phyloP scores from a whole-genome alignment of 1,140 invertebrate genomes.

The Temnothorax longispinosus region DNA sequence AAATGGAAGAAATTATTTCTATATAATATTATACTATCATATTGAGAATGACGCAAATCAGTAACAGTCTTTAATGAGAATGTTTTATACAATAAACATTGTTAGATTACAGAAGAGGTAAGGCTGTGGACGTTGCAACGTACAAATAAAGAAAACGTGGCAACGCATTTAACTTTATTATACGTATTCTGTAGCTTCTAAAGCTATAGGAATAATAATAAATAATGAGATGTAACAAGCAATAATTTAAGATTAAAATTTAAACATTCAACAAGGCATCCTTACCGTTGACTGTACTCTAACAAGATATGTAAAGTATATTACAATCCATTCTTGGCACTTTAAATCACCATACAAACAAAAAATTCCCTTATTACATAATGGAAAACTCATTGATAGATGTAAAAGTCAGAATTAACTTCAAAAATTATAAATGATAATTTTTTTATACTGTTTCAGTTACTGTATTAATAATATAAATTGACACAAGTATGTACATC shows the following conservation, averaged over 20 bases:
- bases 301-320: constrained; percentile 22
- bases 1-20: constrained; percentile 13
- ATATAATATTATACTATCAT: constrained; percentile 29
- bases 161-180: background rate
- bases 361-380: background rate
- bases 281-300: constrained; percentile 28
- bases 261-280: constrained; percentile 20
- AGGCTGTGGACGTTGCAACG: background rate
- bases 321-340: constrained; percentile 50
- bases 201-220: constrained; percentile 2
- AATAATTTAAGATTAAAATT: constrained; percentile 36
- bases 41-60: constrained; percentile 14
- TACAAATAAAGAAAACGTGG: background rate
- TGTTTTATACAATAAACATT: constrained; percentile 15
- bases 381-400: background rate
- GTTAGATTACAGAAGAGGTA: constrained; percentile 30
- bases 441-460: constrained; percentile 50
- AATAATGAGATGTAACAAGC: constrained; percentile 14
- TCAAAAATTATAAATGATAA: constrained; percentile 21
- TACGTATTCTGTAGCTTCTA: background rate
- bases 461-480: constrained; percentile 15
- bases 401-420: constrained; percentile 34
- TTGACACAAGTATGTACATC: constrained; percentile 69
- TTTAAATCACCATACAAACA: constrained; percentile 56
- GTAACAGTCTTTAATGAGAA: constrained; percentile 42